Evolutionary conservation across 2,113 vertebrate genomes (phyloP).

Genomic region (Pseudopipra pipra): DNA sequence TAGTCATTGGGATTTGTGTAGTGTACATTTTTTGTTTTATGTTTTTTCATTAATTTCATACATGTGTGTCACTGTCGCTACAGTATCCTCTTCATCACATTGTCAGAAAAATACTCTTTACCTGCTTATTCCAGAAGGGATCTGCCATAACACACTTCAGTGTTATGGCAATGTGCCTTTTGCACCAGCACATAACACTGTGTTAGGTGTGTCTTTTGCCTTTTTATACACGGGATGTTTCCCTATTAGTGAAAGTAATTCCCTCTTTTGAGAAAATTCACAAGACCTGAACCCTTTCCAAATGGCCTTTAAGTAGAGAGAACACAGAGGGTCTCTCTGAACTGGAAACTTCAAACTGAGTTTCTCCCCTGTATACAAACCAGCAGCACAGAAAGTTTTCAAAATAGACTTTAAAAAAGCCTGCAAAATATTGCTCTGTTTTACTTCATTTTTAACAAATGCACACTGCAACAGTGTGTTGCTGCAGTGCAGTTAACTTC

Average conservation of each 20-base stretch:
- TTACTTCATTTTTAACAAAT: not conserved
- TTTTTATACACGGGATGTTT: not conserved
- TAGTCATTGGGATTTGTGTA: slow-evolving; percentile 26
- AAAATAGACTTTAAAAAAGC: not conserved
- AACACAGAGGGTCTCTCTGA: not conserved
- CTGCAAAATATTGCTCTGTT: not conserved
- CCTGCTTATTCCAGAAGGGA: not conserved
- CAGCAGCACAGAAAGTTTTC: not conserved
- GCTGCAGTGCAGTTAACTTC: not conserved
- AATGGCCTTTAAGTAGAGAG: not conserved
- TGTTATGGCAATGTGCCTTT: not conserved
- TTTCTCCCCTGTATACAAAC: not conserved
- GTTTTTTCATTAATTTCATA: slow-evolving; percentile 59
- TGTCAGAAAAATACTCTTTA: not conserved
- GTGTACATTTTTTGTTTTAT: slow-evolving; percentile 36
- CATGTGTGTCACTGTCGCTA: slow-evolving; percentile 12
- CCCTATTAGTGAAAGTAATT: not conserved
- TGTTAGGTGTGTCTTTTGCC: not conserved
- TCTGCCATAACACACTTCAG: not conserved
- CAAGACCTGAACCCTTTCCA: not conserved
- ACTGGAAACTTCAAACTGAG: not conserved
- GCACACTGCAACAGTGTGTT: not conserved
- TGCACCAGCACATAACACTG: not conserved
- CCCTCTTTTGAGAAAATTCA: not conserved
- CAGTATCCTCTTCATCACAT: slow-evolving; percentile 25